Evolutionary conservation across 2,797 vertebrate genomes (phyloP).

Genomic region (Parambassis ranga): DNA sequence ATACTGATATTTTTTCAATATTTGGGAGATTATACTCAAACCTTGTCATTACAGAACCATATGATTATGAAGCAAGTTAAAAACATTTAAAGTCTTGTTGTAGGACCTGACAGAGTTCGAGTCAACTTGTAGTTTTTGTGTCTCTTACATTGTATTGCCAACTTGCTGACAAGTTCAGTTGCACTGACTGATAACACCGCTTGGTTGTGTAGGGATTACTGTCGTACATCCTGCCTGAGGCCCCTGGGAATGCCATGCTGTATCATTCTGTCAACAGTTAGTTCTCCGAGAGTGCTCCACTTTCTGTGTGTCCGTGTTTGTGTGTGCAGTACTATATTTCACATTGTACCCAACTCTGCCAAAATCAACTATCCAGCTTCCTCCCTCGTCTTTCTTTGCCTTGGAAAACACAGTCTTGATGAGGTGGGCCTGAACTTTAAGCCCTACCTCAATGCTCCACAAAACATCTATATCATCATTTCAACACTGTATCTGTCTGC

Average conservation of each 20-base stretch:
- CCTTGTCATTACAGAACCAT: no score
- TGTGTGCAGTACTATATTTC: conserved; percentile 72
- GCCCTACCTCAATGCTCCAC: conserved; percentile 40
- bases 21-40: no score
- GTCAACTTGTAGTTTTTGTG: conserved; percentile 33
- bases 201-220: conserved; percentile 70
- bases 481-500: conserved; percentile 28
- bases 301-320: conserved; percentile 52
- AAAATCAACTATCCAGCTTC: conserved; percentile 75
- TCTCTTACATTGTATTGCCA: conserved; percentile 43
- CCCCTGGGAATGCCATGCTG: conserved; percentile 74
- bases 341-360: conserved; percentile 61
- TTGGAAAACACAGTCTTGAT: conserved; percentile 47
- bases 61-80: not conserved
- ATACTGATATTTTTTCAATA: not conserved
- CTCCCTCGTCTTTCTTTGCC: conserved; percentile 61
- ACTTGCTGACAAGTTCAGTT: conserved; percentile 68
- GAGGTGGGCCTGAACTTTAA: conserved; percentile 46
- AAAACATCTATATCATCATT: conserved; percentile 58
- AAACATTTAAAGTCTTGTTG: not conserved
- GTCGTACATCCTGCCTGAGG: conserved; percentile 63
- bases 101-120: conserved; percentile 21
- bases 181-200: conserved; percentile 71
- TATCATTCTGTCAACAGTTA: conserved; percentile 80
- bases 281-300: conserved; percentile 52